Conservation (phyloP, 2,113 vertebrate species). For the Ancistrus triradiatus region DNA sequence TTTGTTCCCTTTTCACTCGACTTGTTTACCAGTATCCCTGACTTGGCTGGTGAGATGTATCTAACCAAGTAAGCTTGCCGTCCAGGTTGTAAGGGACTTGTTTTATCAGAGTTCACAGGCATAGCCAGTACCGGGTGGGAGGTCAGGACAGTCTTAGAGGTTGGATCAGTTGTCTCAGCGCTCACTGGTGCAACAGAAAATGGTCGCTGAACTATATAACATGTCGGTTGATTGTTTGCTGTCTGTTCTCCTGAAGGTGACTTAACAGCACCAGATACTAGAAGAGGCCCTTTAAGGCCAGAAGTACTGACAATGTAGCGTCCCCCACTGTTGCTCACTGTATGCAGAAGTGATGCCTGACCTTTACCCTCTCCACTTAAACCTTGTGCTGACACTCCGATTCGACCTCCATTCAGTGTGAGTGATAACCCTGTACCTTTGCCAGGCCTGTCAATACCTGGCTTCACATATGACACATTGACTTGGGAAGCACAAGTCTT, state of each 20-base stretch:
- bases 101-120: conserved; percentile 61
- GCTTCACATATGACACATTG: conserved; percentile 68
- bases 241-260: conserved; percentile 54
- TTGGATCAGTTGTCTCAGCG: conserved; percentile 46
- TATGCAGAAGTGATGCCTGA: conserved; percentile 48
- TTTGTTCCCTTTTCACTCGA: conserved; percentile 52
- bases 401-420: conserved; percentile 49
- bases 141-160: conserved; percentile 50
- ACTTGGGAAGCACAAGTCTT: conserved; percentile 65
- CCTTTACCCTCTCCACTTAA: conserved; percentile 51
- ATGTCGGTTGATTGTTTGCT: conserved; percentile 55
- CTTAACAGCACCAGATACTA: conserved; percentile 61
- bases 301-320: conserved; percentile 64
- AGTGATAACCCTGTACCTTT: conserved; percentile 47
- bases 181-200: conserved; percentile 54
- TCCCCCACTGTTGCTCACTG: conserved; percentile 48
- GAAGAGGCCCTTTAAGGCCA: conserved; percentile 61
- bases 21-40: conserved; percentile 57
- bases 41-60: conserved; percentile 68
- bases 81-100: conserved; percentile 55
- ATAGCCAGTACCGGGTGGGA: conserved; percentile 61
- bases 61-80: conserved; percentile 70
- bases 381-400: conserved; percentile 43
- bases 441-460: conserved; percentile 52
- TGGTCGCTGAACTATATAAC: conserved; percentile 69